Evolutionary conservation across 2,888 invertebrate genomes (phyloP), one percentile per base, ranked within the genome.

Genomic region (Melieria picta): DNA sequence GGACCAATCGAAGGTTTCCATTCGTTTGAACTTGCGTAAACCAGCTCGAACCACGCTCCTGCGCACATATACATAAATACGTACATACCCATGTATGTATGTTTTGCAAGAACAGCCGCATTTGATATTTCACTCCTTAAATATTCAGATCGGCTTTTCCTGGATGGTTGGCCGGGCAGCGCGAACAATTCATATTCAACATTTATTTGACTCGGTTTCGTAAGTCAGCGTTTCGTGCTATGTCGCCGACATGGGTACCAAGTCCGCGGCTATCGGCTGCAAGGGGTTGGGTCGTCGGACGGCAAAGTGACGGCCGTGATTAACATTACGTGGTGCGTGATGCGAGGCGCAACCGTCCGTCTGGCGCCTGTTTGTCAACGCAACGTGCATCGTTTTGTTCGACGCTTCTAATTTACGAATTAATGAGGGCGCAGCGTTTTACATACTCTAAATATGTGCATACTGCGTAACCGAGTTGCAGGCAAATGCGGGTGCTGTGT

Each of bases 371-470:
- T 66, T 58, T 42, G 58, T 48, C 50, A 58, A 58, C 66, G 42
- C 48, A 13, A n/a, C 48, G 16, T 55, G 16, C 16, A 52, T 74
- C 78, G 77, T 79, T 81, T 77, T 77, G 76, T 76, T 81, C 75
- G 75, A 76, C 77, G 82, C 78, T 80, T 80, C 78, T 83, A 82
- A 79, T 82, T 82, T 81, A 78, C 76, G 80, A 82, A 83, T 83
- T 82, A 82, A 81, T 82, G 78, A 80, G 79, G 77, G 46, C 55
- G 47, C 50, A 46, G 48, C 30, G 30, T 30, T 30, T 30, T 0
- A 30, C 30, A 30, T 30, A 30, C 30, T 30, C 30, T 30, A 30
- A 30, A 30, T 30, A 30, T 30, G 30, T 30, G 30, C 30, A 30
- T 30, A 30, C 30, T 3, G 30, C 3, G 30, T 30, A 30, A 30